phyloP scores from a whole-genome alignment of 2,113 vertebrate species.

The Baryphthengus martii region DNA sequence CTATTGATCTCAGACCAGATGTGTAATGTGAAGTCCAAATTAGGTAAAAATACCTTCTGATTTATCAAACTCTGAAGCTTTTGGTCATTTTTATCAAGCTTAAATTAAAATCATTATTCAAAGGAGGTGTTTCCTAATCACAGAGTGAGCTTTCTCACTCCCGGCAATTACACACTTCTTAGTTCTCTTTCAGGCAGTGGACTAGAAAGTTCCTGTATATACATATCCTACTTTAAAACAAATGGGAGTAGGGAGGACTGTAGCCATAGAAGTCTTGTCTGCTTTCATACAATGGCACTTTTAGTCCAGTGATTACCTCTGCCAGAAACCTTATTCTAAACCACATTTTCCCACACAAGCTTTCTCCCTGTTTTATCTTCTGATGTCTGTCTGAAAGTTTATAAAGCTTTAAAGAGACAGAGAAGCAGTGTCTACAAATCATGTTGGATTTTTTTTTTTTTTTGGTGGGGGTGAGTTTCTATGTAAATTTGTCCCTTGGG shows the following conservation, averaged over 20 bases:
- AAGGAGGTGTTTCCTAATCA: neutral
- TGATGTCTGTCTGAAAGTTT: neutral
- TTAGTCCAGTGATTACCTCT: neutral
- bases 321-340: neutral
- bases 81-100: neutral
- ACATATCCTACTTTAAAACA: neutral
- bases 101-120: neutral
- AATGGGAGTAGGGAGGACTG: neutral
- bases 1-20: neutral
- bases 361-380: neutral
- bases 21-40: neutral
- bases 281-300: neutral
- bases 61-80: neutral
- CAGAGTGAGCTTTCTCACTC: neutral
- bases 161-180: neutral
- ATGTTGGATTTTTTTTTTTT: neutral
- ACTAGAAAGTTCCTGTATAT: neutral
- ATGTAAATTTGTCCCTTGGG: neutral
- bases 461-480: neutral
- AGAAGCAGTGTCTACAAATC: neutral
- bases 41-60: neutral
- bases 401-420: constrained; percentile 45
- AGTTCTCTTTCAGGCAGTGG: neutral
- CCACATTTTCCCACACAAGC: neutral
- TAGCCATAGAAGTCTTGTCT: neutral